These are phyloP conservation scores for Montipora sp. DNA, from an alignment of 64 coral and sea anemone genomes.

Conservation along the genomic window DNA sequence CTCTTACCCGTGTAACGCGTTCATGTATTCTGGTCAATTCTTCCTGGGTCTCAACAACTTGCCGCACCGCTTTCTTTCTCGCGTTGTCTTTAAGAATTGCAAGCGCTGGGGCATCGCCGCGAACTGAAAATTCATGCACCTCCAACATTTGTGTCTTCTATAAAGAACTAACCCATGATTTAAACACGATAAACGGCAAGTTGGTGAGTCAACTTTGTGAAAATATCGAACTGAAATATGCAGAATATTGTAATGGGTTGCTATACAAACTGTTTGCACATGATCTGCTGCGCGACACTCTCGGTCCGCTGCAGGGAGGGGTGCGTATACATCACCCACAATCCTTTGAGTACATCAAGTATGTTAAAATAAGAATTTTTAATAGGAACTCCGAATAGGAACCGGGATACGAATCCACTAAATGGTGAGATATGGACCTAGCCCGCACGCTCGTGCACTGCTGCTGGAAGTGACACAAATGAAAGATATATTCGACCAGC, in stretches of 20 bases:
- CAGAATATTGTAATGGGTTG: conserved; percentile 24
- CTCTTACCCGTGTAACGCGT: conserved; percentile 50
- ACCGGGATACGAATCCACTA: too few species aligned
- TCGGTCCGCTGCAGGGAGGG: conserved; percentile 7
- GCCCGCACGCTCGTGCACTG: too few species aligned
- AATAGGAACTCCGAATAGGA: too few species aligned
- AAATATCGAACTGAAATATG: conserved; percentile 29
- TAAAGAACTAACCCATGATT: conserved; percentile 69
- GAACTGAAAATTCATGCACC: conserved; percentile 17
- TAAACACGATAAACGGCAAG: conserved; percentile 5
- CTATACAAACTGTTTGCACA: conserved; percentile 26
- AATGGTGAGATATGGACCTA: too few species aligned
- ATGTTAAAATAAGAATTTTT: too few species aligned
- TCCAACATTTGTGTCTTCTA: conserved; percentile 14
- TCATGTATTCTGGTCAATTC: conserved; percentile 58
- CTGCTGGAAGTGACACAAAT: too few species aligned
- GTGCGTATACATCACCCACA: background rate
- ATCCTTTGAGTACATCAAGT: too few species aligned
- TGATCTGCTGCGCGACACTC: background rate
- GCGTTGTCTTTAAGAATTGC: conserved; percentile 64
- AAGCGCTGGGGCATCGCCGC: conserved; percentile 68
- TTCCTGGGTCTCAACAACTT: conserved; percentile 67
- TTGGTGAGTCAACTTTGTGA: background rate
- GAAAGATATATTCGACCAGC: too few species aligned
- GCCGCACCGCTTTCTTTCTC: conserved; percentile 38